phyloP scores from a whole-genome alignment of 2,113 vertebrate genomes.

The Haemorhous mexicanus region DNA sequence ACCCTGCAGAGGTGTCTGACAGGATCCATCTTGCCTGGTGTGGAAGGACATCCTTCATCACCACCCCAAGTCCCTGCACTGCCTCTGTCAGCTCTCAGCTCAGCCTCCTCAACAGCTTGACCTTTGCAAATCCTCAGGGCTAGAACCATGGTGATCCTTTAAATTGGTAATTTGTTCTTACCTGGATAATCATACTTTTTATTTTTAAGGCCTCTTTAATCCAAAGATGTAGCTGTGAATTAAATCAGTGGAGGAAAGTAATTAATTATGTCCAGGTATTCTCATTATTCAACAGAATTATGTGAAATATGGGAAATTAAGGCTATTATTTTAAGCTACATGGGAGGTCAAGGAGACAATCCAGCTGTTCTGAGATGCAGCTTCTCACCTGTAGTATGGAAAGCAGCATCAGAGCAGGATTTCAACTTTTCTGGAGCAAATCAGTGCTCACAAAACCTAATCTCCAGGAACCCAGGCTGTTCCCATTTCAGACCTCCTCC shows the following conservation, averaged over 20 bases:
- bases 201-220: background rate
- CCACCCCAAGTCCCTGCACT: background rate
- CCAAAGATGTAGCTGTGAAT: background rate
- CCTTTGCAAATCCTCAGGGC: background rate
- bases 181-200: background rate
- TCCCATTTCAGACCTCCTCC: background rate
- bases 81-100: background rate
- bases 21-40: background rate
- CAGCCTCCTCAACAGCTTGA: background rate
- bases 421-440: background rate
- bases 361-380: background rate
- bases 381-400: background rate
- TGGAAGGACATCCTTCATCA: background rate
- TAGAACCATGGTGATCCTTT: background rate
- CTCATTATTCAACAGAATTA: background rate
- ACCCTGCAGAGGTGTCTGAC: background rate
- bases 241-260: background rate
- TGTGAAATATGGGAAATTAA: background rate
- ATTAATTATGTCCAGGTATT: background rate
- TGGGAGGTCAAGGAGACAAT: background rate
- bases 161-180: background rate
- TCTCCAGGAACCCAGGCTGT: background rate
- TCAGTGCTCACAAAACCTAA: background rate
- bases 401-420: background rate
- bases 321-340: background rate